Conservation (phyloP, 2,113 vertebrate genomes). For the Cyphomyrus discorhynchus region DNA sequence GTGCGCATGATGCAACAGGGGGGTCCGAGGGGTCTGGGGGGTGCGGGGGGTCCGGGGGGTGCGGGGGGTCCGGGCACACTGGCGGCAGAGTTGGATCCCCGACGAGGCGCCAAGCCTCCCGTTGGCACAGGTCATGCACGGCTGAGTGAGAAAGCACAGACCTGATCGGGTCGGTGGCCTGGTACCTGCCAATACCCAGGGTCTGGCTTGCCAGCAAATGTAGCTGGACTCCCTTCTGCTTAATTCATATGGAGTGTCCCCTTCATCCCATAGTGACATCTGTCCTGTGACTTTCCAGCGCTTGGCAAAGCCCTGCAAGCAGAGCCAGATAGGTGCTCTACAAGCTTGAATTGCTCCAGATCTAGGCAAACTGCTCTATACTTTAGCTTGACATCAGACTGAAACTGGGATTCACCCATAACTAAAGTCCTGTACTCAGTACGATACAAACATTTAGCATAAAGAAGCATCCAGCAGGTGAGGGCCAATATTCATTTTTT, state of each 20-base stretch:
- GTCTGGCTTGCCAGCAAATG: neutral
- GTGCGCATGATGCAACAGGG: too few relatives aligned
- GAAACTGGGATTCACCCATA: neutral
- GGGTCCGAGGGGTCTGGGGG: too few relatives aligned
- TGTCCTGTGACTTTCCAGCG: constrained; percentile 32
- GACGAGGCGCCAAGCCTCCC: neutral
- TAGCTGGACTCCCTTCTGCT: constrained; percentile 38
- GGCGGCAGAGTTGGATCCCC: neutral
- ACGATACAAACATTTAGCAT: neutral
- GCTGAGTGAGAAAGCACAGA: neutral
- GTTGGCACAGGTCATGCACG: neutral
- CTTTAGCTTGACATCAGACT: neutral
- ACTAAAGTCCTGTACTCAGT: neutral
- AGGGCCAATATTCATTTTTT: neutral
- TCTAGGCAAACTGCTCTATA: constrained; percentile 39
- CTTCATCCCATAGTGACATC: constrained; percentile 25
- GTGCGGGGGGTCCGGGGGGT: too few relatives aligned
- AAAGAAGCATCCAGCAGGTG: neutral
- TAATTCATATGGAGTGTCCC: constrained; percentile 38
- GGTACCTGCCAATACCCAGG: neutral
- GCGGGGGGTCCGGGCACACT: too few relatives aligned
- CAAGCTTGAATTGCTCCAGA: constrained; percentile 47
- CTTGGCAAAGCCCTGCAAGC: constrained; percentile 48
- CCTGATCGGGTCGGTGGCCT: neutral
- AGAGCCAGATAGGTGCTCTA: constrained; percentile 54